phyloP scores from a whole-genome alignment of 2,797 vertebrate genomes.

The Coluber constrictor region DNA sequence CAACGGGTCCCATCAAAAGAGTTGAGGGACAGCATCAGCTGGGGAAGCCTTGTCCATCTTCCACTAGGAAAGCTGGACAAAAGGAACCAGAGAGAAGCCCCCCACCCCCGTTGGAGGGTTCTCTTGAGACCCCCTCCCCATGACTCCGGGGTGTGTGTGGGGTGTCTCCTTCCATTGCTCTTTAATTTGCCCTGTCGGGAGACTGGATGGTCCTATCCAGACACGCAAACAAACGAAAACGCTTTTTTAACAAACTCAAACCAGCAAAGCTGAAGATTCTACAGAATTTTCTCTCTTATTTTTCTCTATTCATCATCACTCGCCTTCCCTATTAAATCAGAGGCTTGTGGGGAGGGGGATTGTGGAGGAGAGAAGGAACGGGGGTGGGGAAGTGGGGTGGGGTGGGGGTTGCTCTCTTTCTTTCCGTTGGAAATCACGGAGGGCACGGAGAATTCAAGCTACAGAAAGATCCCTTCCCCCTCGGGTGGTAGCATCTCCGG shows the following conservation, averaged over 20 bases:
- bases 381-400: too few species aligned
- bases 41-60: neutral
- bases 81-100: accelerated
- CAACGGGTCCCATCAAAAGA: neutral
- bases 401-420: neutral
- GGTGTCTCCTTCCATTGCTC: neutral
- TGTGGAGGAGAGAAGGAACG: neutral
- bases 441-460: neutral
- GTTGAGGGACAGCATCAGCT: neutral
- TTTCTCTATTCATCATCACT: neutral
- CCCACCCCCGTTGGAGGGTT: too few species aligned
- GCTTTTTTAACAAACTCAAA: neutral
- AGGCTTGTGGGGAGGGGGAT: neutral
- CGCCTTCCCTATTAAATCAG: neutral
- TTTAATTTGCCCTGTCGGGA: neutral
- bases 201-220: neutral
- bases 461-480: neutral
- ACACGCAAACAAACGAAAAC: neutral
- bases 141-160: too few species aligned
- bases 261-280: too few species aligned
- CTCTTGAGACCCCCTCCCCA: neutral
- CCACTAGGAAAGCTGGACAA: neutral
- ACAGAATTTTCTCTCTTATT: neutral
- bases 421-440: neutral
- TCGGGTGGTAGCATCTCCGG: neutral